Evolutionary conservation across 2,113 vertebrate genomes (phyloP).

Genomic region (Silurus glanis): DNA sequence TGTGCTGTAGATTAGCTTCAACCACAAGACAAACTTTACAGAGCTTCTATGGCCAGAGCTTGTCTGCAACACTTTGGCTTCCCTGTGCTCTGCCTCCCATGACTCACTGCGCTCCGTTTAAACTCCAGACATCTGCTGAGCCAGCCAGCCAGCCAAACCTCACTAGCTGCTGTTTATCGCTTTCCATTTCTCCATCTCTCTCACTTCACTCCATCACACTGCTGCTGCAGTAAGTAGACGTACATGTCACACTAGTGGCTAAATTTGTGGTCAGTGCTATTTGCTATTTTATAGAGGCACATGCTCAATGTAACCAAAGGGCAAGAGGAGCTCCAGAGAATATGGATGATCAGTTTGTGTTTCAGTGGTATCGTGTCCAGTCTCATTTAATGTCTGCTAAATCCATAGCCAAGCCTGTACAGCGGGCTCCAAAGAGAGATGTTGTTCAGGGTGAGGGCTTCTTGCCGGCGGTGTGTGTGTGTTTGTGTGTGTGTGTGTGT

Average conservation of each 20-base stretch:
- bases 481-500: neutral
- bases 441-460: slow-evolving; percentile 20
- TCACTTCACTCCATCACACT: neutral
- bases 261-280: slow-evolving; percentile 4
- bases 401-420: slow-evolving; percentile 1
- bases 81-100: slow-evolving; percentile 39
- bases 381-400: slow-evolving; percentile 2
- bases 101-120: slow-evolving; percentile 61
- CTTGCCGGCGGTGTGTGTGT: neutral
- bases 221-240: neutral
- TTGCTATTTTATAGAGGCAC: slow-evolving; percentile 8
- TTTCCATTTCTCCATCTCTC: slow-evolving; percentile 25
- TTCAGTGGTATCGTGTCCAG: neutral
- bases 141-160: slow-evolving; percentile 24
- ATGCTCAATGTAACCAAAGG: neutral
- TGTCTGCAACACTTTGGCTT: slow-evolving; percentile 59
- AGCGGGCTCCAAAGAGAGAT: neutral
- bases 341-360: neutral
- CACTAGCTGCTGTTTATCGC: slow-evolving; percentile 18
- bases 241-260: neutral
- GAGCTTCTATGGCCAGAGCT: slow-evolving; percentile 41
- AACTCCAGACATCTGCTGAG: slow-evolving; percentile 42
- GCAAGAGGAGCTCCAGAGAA: neutral
- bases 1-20: slow-evolving; percentile 7
- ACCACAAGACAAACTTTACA: slow-evolving; percentile 12